Evolutionary conservation across 2,113 vertebrate genomes (phyloP).

Genomic region (Eclectus roratus): DNA sequence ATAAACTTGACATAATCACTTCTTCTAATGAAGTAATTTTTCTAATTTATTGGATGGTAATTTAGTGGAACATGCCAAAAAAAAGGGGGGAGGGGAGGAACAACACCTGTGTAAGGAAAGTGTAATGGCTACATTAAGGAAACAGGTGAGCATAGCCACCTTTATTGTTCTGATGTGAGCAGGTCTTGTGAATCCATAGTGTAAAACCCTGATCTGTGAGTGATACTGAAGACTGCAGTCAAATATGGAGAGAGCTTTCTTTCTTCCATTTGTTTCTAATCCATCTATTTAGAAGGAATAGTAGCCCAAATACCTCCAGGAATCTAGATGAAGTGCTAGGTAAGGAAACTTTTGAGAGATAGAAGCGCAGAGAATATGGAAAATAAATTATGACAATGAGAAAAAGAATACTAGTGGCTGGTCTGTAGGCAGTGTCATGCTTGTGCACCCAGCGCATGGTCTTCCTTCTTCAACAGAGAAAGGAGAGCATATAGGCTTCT

Average conservation of each 20-base stretch:
- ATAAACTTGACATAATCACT: constrained; percentile 1
- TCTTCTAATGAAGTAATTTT: not conserved
- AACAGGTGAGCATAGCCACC: not conserved
- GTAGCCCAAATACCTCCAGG: not conserved
- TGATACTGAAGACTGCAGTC: not conserved
- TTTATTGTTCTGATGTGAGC: fast-evolving
- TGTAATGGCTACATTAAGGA: not conserved
- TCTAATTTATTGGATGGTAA: not conserved
- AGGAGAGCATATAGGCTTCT: fast-evolving
- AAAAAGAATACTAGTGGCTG: not conserved
- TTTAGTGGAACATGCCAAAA: not conserved
- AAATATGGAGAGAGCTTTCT: not conserved
- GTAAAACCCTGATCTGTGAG: not conserved
- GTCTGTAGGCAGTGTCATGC: not conserved
- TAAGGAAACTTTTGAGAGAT: not conserved
- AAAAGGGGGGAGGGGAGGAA: not conserved
- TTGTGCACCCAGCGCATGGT: fast-evolving
- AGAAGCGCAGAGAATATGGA: not conserved
- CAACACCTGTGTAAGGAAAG: not conserved
- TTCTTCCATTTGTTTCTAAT: not conserved
- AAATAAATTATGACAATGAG: fast-evolving
- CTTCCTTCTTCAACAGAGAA: not conserved
- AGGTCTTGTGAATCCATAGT: not conserved
- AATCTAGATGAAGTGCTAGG: not conserved
- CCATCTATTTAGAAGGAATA: not conserved